phyloP scores from a whole-genome alignment of 2,797 vertebrate species.

The Melanotaenia trifasciata region DNA sequence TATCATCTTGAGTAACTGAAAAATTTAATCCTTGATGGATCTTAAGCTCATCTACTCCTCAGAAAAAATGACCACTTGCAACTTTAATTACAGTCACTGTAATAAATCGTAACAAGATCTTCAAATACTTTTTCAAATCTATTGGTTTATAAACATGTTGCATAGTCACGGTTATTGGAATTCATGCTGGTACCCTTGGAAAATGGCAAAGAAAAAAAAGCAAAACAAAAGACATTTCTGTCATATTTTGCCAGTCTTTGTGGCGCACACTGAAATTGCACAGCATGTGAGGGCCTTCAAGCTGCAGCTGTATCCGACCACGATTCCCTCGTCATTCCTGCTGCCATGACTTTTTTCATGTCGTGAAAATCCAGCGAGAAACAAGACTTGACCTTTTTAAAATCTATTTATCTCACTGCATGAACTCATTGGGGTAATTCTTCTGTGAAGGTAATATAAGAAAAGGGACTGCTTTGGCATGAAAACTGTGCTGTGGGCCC shows the following conservation, averaged over 20 bases:
- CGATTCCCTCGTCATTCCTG: constrained; percentile 2
- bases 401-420: constrained; percentile 5
- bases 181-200: not conserved
- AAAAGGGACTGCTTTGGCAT: constrained; percentile 5
- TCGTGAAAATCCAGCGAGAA: not conserved
- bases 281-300: constrained; percentile 14
- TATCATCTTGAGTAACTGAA: not conserved
- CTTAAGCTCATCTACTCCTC: no score
- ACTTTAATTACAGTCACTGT: not conserved
- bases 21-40: not conserved
- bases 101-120: no score
- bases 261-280: constrained; percentile 3
- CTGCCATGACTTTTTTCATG: constrained; percentile 13
- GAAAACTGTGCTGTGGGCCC: not conserved
- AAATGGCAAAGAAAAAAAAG: not conserved
- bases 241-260: constrained; percentile 8
- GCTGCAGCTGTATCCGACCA: not conserved
- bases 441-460: not conserved
- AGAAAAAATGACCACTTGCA: no score
- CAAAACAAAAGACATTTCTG: not conserved
- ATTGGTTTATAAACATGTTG: not conserved
- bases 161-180: not conserved
- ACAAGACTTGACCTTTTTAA: constrained; percentile 10
- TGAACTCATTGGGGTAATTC: not conserved
- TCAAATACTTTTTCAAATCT: not conserved